Evolutionary conservation across 1,140 invertebrate genomes (phyloP), one percentile per base, ranked within the genome.

Genomic region (Ceratosolen solmsi): DNA sequence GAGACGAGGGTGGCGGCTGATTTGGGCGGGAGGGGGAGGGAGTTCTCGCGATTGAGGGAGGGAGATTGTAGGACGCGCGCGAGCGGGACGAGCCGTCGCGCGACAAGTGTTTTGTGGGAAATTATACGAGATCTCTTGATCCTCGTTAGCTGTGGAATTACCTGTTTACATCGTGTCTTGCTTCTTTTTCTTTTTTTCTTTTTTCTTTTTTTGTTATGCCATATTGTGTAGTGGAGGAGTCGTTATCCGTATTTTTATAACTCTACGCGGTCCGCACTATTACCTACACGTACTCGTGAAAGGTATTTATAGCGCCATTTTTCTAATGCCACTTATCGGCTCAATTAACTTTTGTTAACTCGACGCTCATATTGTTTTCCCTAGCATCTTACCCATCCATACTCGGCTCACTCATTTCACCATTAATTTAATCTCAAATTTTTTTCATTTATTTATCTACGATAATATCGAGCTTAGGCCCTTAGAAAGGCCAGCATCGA

Each of bases 51-150:
- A 60, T n/a, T n/a, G n/a, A 15, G 15, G 33, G 25, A 0, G 63
- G 49, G n/a, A 30, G 11, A 22, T 27, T 15, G 27, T 22, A 15
- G 73, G 22, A 75, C 25, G 70, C 41, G 13, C 38, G 46, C 41
- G 71, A 11, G 60, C 41, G 58, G 20, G 58, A 65, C 27, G 72
- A 77, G 71, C 73, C 75, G 80, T 74, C 73, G 74, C 58, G 49
- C 80, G 83, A 79, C 68, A 84, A 73, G 78, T 73, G 78, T 73
- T 73, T 49, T 80, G 68, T 27, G 77, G 65, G n/a, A 71, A 79
- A 79, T 79, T 58, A 71, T 79, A 41, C 79, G 25, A 41, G 70
- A 65, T 68, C 51, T 58, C 22, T 38, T 27, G 79, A 73, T 80
- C 71, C 79, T 80, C 79, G 70, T 80, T 80, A 80, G 79, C 56